Conservation (phyloP, 30 jellyfish, hydroid and myxozoan genomes). For the Chrysaora quinquecirrha region DNA sequence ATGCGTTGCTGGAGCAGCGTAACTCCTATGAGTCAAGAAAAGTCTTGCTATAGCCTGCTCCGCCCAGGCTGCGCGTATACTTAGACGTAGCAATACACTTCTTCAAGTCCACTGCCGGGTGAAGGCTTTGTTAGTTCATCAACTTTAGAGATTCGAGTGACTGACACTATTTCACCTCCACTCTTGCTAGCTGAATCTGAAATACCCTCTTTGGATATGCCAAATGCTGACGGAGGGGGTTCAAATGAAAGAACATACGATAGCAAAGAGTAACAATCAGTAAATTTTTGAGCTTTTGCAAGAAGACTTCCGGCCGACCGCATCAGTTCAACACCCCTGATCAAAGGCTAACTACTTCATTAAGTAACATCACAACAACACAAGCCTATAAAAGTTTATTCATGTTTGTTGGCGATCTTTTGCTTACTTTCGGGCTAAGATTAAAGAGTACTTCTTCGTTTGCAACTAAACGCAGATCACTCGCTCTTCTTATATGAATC, state of each 20-base stretch:
- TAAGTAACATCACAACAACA: not conserved
- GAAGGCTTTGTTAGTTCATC: not conserved
- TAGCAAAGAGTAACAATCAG: not conserved
- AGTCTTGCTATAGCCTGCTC: no score
- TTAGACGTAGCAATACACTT: no score
- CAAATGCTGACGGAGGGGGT: not conserved
- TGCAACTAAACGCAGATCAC: not conserved
- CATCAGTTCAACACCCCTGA: not conserved
- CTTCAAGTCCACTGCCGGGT: not conserved
- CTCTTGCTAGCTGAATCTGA: not conserved
- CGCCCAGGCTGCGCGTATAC: no score
- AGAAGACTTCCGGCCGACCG: not conserved
- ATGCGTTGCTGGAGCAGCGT: no score
- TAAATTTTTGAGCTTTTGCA: not conserved
- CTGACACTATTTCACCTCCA: not conserved
- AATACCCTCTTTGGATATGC: not conserved
- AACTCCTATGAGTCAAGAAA: no score
- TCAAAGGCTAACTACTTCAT: not conserved
- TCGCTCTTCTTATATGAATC: not conserved
- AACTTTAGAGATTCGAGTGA: not conserved
- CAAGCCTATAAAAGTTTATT: not conserved
- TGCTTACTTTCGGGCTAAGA: not conserved
- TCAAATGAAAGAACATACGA: not conserved
- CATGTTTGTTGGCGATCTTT: not conserved
- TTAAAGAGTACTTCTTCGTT: not conserved